Evolutionary conservation across 2,797 vertebrate species (phyloP), one percentile per base, ranked within the genome.

Genomic region (Diplodus sargus): DNA sequence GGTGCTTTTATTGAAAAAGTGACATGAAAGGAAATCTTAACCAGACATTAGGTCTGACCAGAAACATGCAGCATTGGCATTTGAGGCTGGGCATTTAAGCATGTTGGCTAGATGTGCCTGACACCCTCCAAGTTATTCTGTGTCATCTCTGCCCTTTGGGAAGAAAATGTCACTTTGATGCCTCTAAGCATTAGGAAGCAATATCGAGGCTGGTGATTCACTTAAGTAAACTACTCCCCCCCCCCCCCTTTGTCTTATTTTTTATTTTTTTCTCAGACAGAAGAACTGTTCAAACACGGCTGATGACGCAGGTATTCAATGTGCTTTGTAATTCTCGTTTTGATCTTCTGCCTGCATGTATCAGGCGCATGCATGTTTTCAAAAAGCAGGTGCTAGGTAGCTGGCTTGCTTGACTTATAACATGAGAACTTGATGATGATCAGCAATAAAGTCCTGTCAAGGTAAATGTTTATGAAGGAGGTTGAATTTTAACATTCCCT

Each of bases 111-210:
- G 88, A 93, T 74, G 79, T 79, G 76, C 78, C 82, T 89, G 91
- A 93, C 87, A 90, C 83, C 79, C 81, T 48, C 25, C 71, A 20
- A 80, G 84, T 89, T 74, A 85, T 73, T 83, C 67, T 78, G 75
- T 91, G 85, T 90, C 90, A 85, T 87, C 39, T 51, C 45, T 89
- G 89, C 87, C 89, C 92, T 92, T 93, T 94, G 86, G 90, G 82
- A 81, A 48, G 78, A 79, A 92, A 91, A 91, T 88, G 86, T 85
- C 83, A 89, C 85, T 83, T 57, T 82, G 70, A 89, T 86, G 76
- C 77, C 60, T 79, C 12, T 56, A 63, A 86, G 79, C 69, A 64
- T 58, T 25, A 17, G 23, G 23, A 45, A 66, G 79, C 34, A 16
- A 51, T n/a, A 30, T 49, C 34, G 71, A 51, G 74, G 68, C 59